Percentiles rank a stretch among this genome's conserved stretches.
These are phyloP conservation scores for Danio aesculapii DNA, from an alignment of 2,797 vertebrate genomes.

Conservation along the genomic window DNA sequence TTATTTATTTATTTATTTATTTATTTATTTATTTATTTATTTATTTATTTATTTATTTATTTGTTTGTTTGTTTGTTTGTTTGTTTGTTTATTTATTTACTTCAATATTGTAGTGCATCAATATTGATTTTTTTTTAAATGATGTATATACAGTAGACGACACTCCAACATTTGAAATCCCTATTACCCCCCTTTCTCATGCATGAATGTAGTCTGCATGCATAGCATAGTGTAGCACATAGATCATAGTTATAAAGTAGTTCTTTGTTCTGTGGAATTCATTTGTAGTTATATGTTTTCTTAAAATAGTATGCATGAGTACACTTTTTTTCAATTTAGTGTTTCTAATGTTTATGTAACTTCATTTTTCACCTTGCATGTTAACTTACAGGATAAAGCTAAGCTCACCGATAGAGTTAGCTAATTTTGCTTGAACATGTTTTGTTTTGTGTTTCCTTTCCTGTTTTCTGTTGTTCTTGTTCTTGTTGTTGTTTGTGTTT, in stretches of 20 bases:
- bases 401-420: constrained; percentile 53
- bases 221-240: neutral
- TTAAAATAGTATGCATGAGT: constrained; percentile 57
- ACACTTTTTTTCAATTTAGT: neutral
- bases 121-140: neutral
- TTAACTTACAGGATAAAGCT: constrained; percentile 60
- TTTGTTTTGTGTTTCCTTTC: constrained; percentile 61
- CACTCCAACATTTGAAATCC: neutral
- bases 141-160: neutral
- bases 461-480: constrained; percentile 72
- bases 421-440: constrained; percentile 76
- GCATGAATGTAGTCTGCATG: constrained; percentile 48
- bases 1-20: no score
- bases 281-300: constrained; percentile 67
- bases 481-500: constrained; percentile 86
- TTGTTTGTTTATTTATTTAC: no score
- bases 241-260: constrained; percentile 41
- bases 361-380: constrained; percentile 53
- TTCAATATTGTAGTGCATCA: constrained; percentile 3
- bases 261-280: constrained; percentile 69
- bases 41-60: no score
- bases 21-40: no score
- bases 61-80: no score
- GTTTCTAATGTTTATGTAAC: constrained; percentile 24
- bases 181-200: constrained; percentile 4